These are phyloP conservation scores for Amiota mariae DNA, from an alignment of 2,888 invertebrate species.

Conservation along the genomic window DNA sequence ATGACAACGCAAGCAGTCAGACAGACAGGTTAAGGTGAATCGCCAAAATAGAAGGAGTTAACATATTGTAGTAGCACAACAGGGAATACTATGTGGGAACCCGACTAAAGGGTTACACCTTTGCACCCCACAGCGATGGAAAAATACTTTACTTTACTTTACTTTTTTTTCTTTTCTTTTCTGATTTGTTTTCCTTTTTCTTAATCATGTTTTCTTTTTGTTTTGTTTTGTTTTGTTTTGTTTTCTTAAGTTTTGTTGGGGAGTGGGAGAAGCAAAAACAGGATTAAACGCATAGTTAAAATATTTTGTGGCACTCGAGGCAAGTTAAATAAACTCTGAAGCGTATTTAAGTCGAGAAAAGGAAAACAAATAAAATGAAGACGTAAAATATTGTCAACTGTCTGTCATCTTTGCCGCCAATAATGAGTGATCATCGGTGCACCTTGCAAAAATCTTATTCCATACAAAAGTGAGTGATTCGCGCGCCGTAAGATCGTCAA, in stretches of 20 bases:
- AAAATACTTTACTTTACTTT: no score
- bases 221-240: not conserved
- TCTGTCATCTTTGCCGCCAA: conserved; percentile 51
- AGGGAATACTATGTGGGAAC: no score
- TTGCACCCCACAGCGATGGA: conserved; percentile 1
- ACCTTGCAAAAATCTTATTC: conserved; percentile 12
- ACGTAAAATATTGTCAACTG: not conserved
- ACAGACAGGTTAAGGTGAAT: not conserved
- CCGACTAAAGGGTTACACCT: not conserved
- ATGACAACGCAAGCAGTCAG: no score
- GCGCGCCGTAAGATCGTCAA: conserved; percentile 11
- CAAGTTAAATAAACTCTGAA: conserved; percentile 50
- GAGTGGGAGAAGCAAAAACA: conserved; percentile 1
- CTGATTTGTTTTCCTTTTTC: not conserved
- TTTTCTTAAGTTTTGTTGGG: no score
- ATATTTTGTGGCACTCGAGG: conserved; percentile 55
- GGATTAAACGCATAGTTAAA: conserved; percentile 30
- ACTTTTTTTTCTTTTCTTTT: conserved; percentile 5
- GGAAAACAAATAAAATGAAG: conserved; percentile 5
- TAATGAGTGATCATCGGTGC: conserved; percentile 23
- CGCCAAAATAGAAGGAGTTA: conserved; percentile 4
- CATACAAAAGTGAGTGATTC: not conserved
- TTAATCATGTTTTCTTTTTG: not conserved
- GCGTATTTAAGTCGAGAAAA: not conserved
- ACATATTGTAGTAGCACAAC: not conserved